Evolutionary conservation across 2,797 vertebrate genomes (phyloP).

Genomic region (Amblyopsis hoosieri): DNA sequence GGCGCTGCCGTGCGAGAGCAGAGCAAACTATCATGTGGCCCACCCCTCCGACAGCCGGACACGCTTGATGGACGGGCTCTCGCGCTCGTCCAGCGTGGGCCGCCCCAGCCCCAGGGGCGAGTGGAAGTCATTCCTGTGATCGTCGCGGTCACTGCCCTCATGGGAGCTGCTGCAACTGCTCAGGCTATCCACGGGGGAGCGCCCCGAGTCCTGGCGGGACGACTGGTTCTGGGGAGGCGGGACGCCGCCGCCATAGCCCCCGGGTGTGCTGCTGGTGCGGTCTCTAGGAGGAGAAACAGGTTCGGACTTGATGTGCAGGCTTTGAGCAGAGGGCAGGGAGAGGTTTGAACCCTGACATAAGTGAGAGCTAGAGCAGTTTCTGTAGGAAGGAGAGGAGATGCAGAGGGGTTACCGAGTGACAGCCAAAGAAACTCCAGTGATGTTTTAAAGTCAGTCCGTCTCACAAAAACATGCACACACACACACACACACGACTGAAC

Average conservation of each 20-base stretch:
- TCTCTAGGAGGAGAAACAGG: constrained; percentile 99
- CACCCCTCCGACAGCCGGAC: constrained; percentile 98
- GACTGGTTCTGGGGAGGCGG: constrained; percentile 77
- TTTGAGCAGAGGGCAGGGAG: constrained; percentile 99
- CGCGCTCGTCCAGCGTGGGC: constrained; percentile 92
- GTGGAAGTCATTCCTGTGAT: constrained; percentile 97
- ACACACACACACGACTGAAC: constrained; percentile 39
- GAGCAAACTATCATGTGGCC: constrained; percentile 85
- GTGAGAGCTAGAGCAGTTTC: constrained; percentile 99
- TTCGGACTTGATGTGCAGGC: constrained; percentile 99
- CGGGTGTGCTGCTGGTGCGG: constrained; percentile 94
- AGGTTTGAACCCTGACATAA: constrained; percentile 99
- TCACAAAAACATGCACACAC: constrained; percentile 58
- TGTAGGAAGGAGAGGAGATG: constrained; percentile 96
- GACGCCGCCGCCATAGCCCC: constrained; percentile 88
- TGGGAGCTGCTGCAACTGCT: constrained; percentile 99
- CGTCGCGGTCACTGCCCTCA: constrained; percentile 96
- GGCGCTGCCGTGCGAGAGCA: constrained; percentile 15
- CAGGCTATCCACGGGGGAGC: constrained; percentile 97
- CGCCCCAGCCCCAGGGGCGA: constrained; percentile 96
- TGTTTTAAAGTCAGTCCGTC: constrained; percentile 29
- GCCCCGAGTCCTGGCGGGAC: constrained; percentile 95
- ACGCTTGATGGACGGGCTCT: constrained; percentile 97
- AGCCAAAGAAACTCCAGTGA: constrained; percentile 77
- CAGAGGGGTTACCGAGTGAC: constrained; percentile 86